These are phyloP conservation scores for Villa cingulata DNA, from an alignment of 2,888 invertebrate species.

Conservation along the genomic window DNA sequence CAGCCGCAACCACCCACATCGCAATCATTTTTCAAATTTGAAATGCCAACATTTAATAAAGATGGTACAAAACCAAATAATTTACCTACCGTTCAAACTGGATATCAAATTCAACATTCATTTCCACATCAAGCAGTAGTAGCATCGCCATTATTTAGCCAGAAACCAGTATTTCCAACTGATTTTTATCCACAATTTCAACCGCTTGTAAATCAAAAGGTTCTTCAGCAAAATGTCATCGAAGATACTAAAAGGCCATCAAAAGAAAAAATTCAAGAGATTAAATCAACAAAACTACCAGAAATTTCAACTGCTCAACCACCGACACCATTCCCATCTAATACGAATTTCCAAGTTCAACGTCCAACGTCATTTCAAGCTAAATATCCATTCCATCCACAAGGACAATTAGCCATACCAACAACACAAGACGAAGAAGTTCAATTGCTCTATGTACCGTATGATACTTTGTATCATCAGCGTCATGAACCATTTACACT, in stretches of 20 bases:
- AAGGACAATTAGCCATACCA: conserved; percentile 1
- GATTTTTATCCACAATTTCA: conserved; percentile 26
- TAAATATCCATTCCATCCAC: conserved; percentile 7
- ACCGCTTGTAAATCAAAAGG: conserved; percentile 13
- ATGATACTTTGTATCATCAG: conserved; percentile 53
- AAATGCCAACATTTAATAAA: conserved; percentile 25
- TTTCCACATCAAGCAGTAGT: conserved; percentile 25
- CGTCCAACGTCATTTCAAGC: conserved; percentile 19
- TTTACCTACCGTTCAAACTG: conserved; percentile 29
- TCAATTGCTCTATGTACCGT: conserved; percentile 68
- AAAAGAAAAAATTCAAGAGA: conserved; percentile 8
- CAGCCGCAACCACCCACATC: conserved; percentile 30
- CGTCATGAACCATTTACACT: conserved; percentile 17
- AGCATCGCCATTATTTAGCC: conserved; percentile 26
- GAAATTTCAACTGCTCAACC: conserved; percentile 15
- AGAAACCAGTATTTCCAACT: conserved; percentile 25
- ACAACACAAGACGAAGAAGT: conserved; percentile 46
- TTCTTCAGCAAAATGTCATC: conserved; percentile 25
- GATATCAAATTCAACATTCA: conserved; percentile 33
- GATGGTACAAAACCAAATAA: conserved; percentile 12
- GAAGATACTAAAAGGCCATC: conserved; percentile 13
- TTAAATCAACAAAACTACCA: conserved; percentile 6
- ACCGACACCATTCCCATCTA: conserved; percentile 1
- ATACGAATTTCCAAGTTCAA: conserved; percentile 19
- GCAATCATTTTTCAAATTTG: conserved; percentile 34